Evolutionary conservation across 2,888 invertebrate genomes (phyloP), one percentile per base, ranked within the genome.

Genomic region (Palloptera scutellata): DNA sequence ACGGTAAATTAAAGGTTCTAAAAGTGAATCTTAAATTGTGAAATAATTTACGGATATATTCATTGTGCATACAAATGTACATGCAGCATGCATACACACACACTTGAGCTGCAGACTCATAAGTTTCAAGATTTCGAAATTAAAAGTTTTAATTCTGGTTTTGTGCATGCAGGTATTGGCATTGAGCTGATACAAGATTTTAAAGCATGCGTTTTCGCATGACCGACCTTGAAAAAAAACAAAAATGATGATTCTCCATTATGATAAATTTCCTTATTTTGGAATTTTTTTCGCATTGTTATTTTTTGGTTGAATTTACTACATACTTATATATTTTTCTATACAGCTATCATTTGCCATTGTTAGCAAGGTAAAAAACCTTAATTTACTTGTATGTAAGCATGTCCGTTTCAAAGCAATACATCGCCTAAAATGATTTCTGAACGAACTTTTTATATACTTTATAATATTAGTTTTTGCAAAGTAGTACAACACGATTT

Each of bases 141-240:
- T 61, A 64, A 59, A 59, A 67, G 53, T 43, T 17, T 30, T 61
- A 41, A 15, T 42, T 53, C 45, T 17, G 41, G 42, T 51, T 19
- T 57, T 64, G 15, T 20, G 30, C 6, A 30, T 30, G 30, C 30
- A 30, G 30, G 30, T 30, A n/a, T n/a, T n/a, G n/a, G n/a, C n/a
- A n/a, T n/a, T n/a, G n/a, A n/a, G n/a, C n/a, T n/a, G n/a, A n/a
- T n/a, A n/a, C 2, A 17, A 51, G 57, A 13, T 19, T 55, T 42
- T 51, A 3, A 55, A 12, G 51, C 64, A 42, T 65, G 40, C 61
- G 67, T 63, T 64, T 70, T 53, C 55, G 61, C 67, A 48, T 69
- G 73, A 66, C 74, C 76, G 80, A 82, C 80, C 80, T 81, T 81
- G 80, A 81, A 82, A 79, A 77, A 76, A n/a, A n/a, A 81, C 81